Conservation (phyloP, 2,797 vertebrate species). For the Danio tinwini region DNA sequence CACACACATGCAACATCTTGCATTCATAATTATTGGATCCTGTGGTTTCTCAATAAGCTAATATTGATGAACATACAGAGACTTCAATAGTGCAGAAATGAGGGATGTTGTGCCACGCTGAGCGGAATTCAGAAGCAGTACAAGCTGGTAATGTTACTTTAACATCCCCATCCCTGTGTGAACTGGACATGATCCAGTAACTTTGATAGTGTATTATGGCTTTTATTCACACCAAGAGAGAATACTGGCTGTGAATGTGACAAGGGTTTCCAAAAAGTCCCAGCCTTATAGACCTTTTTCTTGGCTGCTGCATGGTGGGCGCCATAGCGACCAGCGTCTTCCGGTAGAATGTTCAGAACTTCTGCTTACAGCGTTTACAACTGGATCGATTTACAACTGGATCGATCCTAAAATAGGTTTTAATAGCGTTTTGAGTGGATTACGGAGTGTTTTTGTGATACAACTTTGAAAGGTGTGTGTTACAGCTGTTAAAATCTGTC, state of each 20-base stretch:
- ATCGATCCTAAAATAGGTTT: too few species aligned
- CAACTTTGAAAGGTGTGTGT: too few species aligned
- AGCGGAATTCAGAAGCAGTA: not conserved
- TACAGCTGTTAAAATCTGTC: too few species aligned
- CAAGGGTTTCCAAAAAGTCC: not conserved
- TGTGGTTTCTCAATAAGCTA: slow-evolving; percentile 10
- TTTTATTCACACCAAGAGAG: not conserved
- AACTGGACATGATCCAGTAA: not conserved
- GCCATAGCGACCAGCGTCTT: too few species aligned
- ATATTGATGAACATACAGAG: not conserved
- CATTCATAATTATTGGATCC: not conserved
- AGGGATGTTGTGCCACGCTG: not conserved
- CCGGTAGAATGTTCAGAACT: too few species aligned
- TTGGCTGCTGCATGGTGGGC: too few species aligned
- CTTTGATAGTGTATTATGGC: not conserved
- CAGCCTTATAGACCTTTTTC: too few species aligned
- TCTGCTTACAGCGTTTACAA: too few species aligned
- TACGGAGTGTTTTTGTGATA: too few species aligned
- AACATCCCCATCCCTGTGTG: not conserved
- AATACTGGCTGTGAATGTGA: not conserved
- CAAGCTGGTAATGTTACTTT: slow-evolving; percentile 14
- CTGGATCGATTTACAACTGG: too few species aligned
- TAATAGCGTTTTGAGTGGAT: too few species aligned
- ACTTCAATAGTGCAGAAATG: not conserved
- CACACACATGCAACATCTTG: not conserved